phyloP scores from a whole-genome alignment of 2,888 invertebrate species.

The Drosophila niveifrons region DNA sequence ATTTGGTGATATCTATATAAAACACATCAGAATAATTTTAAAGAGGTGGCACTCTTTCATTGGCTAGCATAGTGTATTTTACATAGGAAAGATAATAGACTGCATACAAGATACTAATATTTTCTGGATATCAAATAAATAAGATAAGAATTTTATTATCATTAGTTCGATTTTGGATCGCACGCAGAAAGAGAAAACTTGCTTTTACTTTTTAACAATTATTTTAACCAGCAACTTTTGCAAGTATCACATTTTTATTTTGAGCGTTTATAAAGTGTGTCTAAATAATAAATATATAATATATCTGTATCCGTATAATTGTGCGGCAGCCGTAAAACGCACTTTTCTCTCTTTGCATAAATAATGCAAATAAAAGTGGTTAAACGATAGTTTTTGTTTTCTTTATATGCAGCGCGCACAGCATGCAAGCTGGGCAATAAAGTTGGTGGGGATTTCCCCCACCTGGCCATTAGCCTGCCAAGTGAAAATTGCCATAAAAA shows the following conservation, averaged over 20 bases:
- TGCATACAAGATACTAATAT: too few relatives aligned
- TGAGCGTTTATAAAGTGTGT: background rate
- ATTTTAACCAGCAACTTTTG: background rate
- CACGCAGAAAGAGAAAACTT: constrained; percentile 4
- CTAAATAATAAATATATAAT: constrained; percentile 15
- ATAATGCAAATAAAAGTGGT: constrained; percentile 73
- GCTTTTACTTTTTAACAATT: constrained; percentile 3
- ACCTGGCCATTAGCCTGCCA: constrained; percentile 23
- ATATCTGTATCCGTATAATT: constrained; percentile 8
- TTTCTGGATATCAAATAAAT: too few relatives aligned
- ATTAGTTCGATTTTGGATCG: background rate
- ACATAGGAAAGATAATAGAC: too few relatives aligned
- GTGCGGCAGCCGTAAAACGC: constrained; percentile 32
- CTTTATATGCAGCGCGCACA: constrained; percentile 62
- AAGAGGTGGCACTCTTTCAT: too few relatives aligned
- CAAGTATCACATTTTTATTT: background rate
- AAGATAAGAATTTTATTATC: background rate
- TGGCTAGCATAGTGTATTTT: too few relatives aligned
- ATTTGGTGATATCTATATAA: too few relatives aligned
- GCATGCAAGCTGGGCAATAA: constrained; percentile 68
- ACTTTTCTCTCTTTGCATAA: constrained; percentile 65
- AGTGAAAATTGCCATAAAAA: constrained; percentile 81
- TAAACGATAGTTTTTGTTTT: constrained; percentile 71
- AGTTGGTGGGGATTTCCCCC: constrained; percentile 65
- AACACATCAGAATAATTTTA: too few relatives aligned